phyloP scores from a whole-genome alignment of 2,797 vertebrate species.

The Eidolon dupreanum region DNA sequence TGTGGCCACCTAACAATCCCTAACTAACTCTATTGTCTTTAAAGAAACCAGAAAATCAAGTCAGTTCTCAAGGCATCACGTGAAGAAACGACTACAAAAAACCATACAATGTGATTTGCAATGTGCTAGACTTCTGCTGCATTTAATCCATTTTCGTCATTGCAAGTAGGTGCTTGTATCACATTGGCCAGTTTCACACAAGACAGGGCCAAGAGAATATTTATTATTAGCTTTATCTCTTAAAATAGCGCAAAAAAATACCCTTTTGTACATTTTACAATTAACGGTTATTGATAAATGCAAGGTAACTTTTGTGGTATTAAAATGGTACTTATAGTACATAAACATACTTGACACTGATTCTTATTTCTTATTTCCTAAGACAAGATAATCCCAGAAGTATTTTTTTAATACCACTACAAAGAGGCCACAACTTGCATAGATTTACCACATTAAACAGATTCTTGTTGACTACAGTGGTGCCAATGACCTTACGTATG shows the following conservation, averaged over 20 bases:
- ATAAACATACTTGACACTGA: neutral
- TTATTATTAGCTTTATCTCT: neutral
- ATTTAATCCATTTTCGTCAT: neutral
- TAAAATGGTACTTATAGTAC: neutral
- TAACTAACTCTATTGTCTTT: neutral
- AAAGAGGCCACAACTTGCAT: neutral
- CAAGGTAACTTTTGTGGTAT: neutral
- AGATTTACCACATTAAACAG: neutral
- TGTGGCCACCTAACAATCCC: neutral
- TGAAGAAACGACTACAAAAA: neutral
- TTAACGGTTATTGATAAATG: neutral
- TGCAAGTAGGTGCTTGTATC: neutral
- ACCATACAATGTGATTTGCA: neutral
- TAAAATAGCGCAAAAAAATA: neutral
- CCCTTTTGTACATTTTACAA: neutral
- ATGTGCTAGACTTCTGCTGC: neutral
- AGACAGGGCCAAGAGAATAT: neutral
- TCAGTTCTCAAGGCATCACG: neutral
- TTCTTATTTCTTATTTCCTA: neutral
- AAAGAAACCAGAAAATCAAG: neutral
- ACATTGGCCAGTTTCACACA: neutral
- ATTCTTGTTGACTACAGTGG: neutral
- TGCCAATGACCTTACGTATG: neutral
- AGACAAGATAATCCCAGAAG: neutral
- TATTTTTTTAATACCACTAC: neutral